phyloP scores from a whole-genome alignment of 2,797 vertebrate genomes.

The Melanotaenia nigrans region DNA sequence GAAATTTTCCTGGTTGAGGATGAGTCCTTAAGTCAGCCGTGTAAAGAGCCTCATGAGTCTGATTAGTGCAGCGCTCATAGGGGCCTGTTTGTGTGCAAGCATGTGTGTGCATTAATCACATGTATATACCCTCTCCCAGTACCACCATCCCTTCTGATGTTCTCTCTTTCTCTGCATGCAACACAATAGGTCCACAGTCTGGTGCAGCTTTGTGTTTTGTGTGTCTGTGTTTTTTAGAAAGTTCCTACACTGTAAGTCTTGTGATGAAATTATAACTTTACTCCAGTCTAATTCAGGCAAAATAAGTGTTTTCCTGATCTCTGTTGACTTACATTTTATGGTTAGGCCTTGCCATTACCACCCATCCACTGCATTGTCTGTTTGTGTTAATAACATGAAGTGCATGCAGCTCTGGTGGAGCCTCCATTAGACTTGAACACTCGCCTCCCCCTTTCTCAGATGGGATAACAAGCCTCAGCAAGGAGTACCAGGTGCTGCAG shows the following conservation, averaged over 20 bases:
- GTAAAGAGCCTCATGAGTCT: constrained; percentile 69
- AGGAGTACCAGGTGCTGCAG: constrained; percentile 66
- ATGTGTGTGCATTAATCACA: constrained; percentile 25
- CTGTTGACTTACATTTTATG: constrained; percentile 17
- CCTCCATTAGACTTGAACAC: constrained; percentile 37
- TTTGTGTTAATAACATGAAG: constrained; percentile 14
- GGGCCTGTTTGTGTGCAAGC: constrained; percentile 15
- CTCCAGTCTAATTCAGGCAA: constrained; percentile 29
- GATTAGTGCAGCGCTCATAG: constrained; percentile 49
- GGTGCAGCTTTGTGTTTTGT: constrained; percentile 21
- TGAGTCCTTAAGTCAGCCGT: constrained; percentile 36
- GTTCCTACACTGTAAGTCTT: constrained; percentile 19
- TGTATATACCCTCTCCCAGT: constrained; percentile 22
- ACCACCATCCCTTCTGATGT: constrained; percentile 15
- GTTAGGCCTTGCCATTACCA: constrained; percentile 26
- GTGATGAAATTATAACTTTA: background rate
- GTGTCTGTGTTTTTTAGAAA: constrained; percentile 4
- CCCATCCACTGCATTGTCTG: constrained; percentile 3
- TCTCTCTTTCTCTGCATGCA: constrained; percentile 21
- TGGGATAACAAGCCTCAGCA: constrained; percentile 46
- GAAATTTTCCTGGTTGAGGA: constrained; percentile 36
- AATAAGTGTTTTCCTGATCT: constrained; percentile 45
- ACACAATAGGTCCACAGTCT: constrained; percentile 17
- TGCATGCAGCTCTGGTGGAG: constrained; percentile 14
- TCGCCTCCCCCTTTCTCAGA: constrained; percentile 27